Base-by-base conservation (phyloP, 1,140 invertebrate genomes). In the Zaprionus taronus region DNA sequence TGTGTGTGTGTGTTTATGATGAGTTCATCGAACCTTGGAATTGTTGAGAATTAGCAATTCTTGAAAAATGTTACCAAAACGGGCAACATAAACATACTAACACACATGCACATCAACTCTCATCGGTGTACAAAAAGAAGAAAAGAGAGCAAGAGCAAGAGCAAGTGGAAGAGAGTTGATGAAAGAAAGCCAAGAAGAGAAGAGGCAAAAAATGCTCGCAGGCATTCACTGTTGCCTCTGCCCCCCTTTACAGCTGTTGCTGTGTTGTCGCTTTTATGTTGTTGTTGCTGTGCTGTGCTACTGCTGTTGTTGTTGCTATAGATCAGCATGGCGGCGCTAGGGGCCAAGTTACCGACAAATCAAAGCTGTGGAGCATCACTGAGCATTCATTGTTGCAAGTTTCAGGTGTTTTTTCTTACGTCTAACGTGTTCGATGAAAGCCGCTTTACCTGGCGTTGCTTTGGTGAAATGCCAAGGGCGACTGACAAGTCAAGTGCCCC, bases 31-130 rank as follows among this genome's bases (percentile, higher is more conserved):
- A 89, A 89, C 84, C 81, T 66, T 69, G 83, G 85, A 89, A 89
- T 90, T 89, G 84, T 89, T 84, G 85, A 90, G 84, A 89, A 89
- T 89, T 89, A 89, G 84, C 84, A 89, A 89, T 89, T 89, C 84
- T 89, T 90, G 84, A 89, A 89, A 87, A 90, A 90, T 90, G 85
- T 87, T 89, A 89, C 84, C 85, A 89, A 89, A 89, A 85, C 85
- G 81, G 85, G 84, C 75, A 90, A 79, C 84, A 84, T 79, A 78
- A 62, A 83, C 77, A 73, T 26, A 77, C 55, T 71, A 53, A 76
- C 67, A 68, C 49, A 71, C 28, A 67, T 60, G 65, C 53, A 81
- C 38, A 80, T 17, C 55, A n/a, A 60, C 49, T 73, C 38, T 26
- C 68, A 68, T 58, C 20, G 41, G 71, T 68, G 66, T 78, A 71